A percentile compares a stretch with the other conserved stretches of the same genome.
These are phyloP conservation scores for Diarsia rubi DNA, from an alignment of 2,888 invertebrate genomes.

Conservation along the genomic window DNA sequence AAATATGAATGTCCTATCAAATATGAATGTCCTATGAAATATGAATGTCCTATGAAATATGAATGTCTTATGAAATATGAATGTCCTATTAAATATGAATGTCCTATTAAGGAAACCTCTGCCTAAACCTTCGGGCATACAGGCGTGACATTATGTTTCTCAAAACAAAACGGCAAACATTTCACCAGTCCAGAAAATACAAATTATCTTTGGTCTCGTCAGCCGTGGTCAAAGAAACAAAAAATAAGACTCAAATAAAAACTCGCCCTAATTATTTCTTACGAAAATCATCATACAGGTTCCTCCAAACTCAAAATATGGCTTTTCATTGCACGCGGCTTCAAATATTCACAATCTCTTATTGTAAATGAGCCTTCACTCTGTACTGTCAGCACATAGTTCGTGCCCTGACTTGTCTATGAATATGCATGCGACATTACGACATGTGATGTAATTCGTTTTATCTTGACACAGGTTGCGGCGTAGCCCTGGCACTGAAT, in stretches of 20 bases:
- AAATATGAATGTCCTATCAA: no score
- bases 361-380: neutral
- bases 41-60: no score
- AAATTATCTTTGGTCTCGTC: neutral
- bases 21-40: no score
- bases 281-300: neutral
- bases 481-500: constrained; percentile 41
- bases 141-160: neutral
- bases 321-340: neutral
- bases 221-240: no score
- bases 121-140: no score
- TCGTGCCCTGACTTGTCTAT: constrained; percentile 27
- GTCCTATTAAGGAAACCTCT: no score
- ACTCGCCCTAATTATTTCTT: neutral
- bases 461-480: constrained; percentile 38
- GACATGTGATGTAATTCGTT: constrained; percentile 42
- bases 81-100: no score
- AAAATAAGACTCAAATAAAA: no score
- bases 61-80: no score
- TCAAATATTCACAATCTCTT: neutral
- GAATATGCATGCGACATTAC: constrained; percentile 40
- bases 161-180: no score
- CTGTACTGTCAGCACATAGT: neutral
- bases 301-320: no score
- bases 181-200: neutral